Conservation (phyloP, 2,888 invertebrate species). For the Conomelus anceps region DNA sequence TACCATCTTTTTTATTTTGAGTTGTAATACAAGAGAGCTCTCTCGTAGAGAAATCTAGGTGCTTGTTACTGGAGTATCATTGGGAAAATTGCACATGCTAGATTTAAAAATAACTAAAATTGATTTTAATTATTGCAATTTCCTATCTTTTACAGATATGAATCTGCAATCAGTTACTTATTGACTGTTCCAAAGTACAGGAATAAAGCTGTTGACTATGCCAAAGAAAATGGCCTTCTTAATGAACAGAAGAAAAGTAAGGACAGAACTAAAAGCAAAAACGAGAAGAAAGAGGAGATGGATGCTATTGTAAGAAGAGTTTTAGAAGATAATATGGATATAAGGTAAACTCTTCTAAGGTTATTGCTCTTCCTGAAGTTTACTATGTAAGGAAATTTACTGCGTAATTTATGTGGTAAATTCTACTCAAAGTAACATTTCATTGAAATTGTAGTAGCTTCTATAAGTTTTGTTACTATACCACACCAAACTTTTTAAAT, state of each 20-base stretch:
- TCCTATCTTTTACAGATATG: slow-evolving; percentile 45
- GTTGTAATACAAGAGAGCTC: too few species aligned
- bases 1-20: too few species aligned
- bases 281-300: slow-evolving; percentile 66
- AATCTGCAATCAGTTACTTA: slow-evolving; percentile 80
- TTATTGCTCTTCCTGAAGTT: too few species aligned
- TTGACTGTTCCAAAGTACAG: slow-evolving; percentile 82
- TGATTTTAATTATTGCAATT: neutral
- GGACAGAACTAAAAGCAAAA: slow-evolving; percentile 46
- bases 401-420: too few species aligned
- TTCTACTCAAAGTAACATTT: neutral
- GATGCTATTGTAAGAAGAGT: slow-evolving; percentile 73
- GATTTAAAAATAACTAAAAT: neutral
- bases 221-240: slow-evolving; percentile 52
- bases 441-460: too few species aligned
- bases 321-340: slow-evolving; percentile 88
- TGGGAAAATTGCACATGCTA: too few species aligned
- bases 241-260: slow-evolving; percentile 40
- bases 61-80: too few species aligned
- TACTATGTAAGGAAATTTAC: too few species aligned
- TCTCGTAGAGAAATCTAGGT: too few species aligned
- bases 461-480: too few species aligned
- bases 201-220: slow-evolving; percentile 60
- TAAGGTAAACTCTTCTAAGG: slow-evolving; percentile 46
- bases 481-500: too few species aligned